phyloP scores from a whole-genome alignment of 2,888 invertebrate species.

The Hesperia comma region DNA sequence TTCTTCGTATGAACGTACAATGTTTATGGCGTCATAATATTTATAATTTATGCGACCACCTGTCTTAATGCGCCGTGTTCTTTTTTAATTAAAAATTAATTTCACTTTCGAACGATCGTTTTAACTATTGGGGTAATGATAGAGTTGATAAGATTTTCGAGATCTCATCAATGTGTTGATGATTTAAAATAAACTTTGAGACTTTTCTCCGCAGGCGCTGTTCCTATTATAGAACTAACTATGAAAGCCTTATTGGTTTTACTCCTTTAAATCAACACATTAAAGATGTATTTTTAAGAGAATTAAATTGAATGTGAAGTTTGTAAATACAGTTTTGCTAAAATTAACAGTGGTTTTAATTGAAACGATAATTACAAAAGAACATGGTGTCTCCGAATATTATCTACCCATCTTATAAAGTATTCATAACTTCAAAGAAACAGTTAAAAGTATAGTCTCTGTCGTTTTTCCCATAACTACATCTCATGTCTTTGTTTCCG shows the following conservation, averaged over 20 bases:
- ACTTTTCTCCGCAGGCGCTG: neutral
- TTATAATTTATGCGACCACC: conserved; percentile 59
- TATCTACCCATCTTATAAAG: no score
- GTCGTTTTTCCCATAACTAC: conserved; percentile 9
- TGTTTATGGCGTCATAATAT: conserved; percentile 50
- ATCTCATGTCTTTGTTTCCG: conserved; percentile 57
- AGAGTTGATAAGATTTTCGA: conserved; percentile 39
- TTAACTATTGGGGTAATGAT: conserved; percentile 43
- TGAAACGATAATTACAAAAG: conserved; percentile 4
- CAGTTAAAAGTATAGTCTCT: neutral
- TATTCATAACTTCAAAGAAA: no score
- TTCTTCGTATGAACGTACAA: conserved; percentile 45
- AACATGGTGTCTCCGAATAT: neutral
- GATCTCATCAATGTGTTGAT: conserved; percentile 11
- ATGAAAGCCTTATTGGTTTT: neutral
- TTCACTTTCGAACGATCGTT: conserved; percentile 48
- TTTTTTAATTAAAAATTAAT: conserved; percentile 54
- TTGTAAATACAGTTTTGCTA: no score
- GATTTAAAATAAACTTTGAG: conserved; percentile 1
- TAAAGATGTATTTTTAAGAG: no score
- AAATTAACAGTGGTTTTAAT: no score
- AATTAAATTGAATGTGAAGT: no score
- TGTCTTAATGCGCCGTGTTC: conserved; percentile 51
- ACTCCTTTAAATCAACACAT: no score
- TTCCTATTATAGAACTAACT: neutral